Evolutionary conservation across 2,113 vertebrate species (phyloP).

Genomic region (Amblyopsis rosae): DNA sequence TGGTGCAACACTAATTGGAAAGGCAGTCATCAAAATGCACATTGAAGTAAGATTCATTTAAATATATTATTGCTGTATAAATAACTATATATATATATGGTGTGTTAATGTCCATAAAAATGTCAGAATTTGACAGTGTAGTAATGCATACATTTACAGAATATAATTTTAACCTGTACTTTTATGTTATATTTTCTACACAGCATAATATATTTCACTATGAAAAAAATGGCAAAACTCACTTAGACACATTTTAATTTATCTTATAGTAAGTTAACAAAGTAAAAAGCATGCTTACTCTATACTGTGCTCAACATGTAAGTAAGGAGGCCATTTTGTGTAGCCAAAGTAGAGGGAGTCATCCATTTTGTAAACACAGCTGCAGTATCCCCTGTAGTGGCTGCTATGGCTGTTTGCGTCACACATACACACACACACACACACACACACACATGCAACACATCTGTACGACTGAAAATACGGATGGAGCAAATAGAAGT

Average conservation of each 20-base stretch:
- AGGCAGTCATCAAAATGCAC: constrained; percentile 90
- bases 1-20: constrained; percentile 86
- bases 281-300: too few relatives aligned
- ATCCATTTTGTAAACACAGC: constrained; percentile 78
- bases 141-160: neutral
- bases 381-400: constrained; percentile 37
- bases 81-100: neutral
- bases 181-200: neutral
- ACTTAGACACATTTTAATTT: too few relatives aligned
- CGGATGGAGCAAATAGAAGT: too few relatives aligned
- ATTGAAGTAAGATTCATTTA: constrained; percentile 81
- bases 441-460: neutral
- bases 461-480: too few relatives aligned
- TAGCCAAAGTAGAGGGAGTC: constrained; percentile 51
- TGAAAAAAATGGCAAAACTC: neutral
- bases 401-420: neutral
- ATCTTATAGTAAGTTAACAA: too few relatives aligned
- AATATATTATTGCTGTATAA: neutral
- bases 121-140: neutral
- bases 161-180: neutral
- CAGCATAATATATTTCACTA: neutral
- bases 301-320: constrained; percentile 32
- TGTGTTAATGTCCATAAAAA: neutral
- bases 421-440: neutral
- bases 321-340: constrained; percentile 79